These are phyloP conservation scores for Rhamnusium bicolor DNA, from an alignment of 2,888 invertebrate genomes.

Conservation along the genomic window DNA sequence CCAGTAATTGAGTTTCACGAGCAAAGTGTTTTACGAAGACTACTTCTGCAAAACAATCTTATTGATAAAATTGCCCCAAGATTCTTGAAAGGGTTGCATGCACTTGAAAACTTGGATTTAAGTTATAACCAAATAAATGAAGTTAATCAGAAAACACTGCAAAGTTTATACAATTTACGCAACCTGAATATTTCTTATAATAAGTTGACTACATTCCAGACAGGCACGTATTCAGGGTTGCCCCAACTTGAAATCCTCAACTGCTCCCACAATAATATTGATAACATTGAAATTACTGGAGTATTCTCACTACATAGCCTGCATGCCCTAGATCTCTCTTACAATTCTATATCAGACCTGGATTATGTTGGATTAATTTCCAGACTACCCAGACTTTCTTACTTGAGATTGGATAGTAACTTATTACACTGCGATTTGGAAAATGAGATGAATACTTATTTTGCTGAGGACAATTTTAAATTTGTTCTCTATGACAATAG, in stretches of 20 bases:
- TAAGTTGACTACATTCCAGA: constrained; percentile 59
- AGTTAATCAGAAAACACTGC: constrained; percentile 57
- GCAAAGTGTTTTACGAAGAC: constrained; percentile 54
- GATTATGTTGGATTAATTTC: constrained; percentile 64
- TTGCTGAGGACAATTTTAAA: constrained; percentile 63
- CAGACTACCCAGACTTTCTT: constrained; percentile 63
- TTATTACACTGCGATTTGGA: constrained; percentile 64
- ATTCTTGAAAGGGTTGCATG: constrained; percentile 60
- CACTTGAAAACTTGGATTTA: constrained; percentile 63
- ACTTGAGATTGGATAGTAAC: constrained; percentile 63
- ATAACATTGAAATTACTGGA: constrained; percentile 60
- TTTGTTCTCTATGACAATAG: constrained; percentile 57
- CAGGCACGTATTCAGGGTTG: constrained; percentile 63
- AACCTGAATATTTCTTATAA: constrained; percentile 63
- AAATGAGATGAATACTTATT: constrained; percentile 63
- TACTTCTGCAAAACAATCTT: constrained; percentile 62
- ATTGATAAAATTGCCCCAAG: constrained; percentile 56
- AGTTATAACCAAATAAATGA: constrained; percentile 59
- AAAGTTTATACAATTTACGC: constrained; percentile 58
- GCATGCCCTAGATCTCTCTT: constrained; percentile 65
- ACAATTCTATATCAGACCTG: constrained; percentile 63
- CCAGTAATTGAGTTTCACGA: constrained; percentile 49
- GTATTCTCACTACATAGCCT: constrained; percentile 64
- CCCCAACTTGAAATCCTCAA: constrained; percentile 65
- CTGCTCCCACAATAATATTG: constrained; percentile 63